Evolutionary conservation across 2,113 vertebrate genomes (phyloP).

Genomic region (Rhipidura dahli): DNA sequence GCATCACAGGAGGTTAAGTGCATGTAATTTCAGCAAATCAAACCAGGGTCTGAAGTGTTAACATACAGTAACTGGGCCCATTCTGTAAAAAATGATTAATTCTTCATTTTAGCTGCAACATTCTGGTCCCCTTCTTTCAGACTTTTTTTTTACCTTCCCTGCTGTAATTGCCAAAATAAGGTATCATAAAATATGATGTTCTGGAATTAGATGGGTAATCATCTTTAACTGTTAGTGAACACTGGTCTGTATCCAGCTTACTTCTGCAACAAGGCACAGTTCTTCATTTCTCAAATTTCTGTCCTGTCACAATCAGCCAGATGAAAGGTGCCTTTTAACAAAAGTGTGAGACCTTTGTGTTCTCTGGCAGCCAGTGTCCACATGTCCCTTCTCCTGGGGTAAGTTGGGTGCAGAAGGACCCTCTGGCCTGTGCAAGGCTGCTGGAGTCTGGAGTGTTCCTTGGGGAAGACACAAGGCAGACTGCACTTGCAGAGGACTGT

Average conservation of each 20-base stretch:
- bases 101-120: background rate
- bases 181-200: conserved; percentile 21
- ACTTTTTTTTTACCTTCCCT: conserved; percentile 42
- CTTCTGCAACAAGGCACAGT: background rate
- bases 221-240: conserved; percentile 58
- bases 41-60: background rate
- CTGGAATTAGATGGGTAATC: conserved; percentile 59
- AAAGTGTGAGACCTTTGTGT: background rate
- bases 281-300: background rate
- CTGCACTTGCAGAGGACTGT: background rate
- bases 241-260: conserved; percentile 26
- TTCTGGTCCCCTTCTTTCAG: background rate
- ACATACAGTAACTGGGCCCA: background rate
- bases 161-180: conserved; percentile 54
- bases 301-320: background rate
- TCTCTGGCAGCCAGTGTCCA: background rate
- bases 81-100: background rate
- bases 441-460: background rate
- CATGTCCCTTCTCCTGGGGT: background rate
- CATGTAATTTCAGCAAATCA: background rate
- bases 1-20: background rate
- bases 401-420: background rate
- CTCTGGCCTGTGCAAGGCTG: background rate
- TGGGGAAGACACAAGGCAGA: background rate
- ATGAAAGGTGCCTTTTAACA: background rate